These are phyloP conservation scores for Fragum whitleyi DNA, from an alignment of 2,888 invertebrate genomes.

Conservation along the genomic window DNA sequence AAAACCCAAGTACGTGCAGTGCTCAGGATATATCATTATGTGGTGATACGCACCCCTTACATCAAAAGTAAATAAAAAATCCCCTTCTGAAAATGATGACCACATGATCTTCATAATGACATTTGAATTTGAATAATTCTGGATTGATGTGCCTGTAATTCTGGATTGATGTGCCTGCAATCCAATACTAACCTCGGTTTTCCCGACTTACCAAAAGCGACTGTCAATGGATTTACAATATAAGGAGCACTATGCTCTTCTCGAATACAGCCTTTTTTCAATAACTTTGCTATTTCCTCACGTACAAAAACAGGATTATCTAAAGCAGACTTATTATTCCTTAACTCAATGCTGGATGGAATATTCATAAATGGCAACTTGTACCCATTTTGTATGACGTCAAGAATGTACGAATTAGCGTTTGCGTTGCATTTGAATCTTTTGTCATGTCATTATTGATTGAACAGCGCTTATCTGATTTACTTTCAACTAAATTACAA, in stretches of 20 bases:
- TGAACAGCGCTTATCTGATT: neutral
- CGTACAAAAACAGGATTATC: constrained; percentile 33
- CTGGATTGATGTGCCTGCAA: constrained; percentile 52
- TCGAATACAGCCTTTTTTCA: constrained; percentile 30
- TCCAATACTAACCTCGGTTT: constrained; percentile 39
- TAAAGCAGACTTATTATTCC: constrained; percentile 42
- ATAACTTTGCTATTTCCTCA: constrained; percentile 34
- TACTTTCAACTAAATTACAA: neutral
- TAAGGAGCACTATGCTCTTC: constrained; percentile 6
- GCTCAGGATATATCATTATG: constrained; percentile 18
- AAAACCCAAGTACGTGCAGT: constrained; percentile 30
- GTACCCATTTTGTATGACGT: constrained; percentile 33
- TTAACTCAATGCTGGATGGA: neutral
- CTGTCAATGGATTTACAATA: constrained; percentile 47
- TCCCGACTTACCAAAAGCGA: constrained; percentile 33
- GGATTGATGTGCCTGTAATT: too few relatives aligned
- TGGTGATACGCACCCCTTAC: constrained; percentile 38
- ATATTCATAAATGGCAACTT: constrained; percentile 29
- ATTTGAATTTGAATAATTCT: constrained; percentile 41
- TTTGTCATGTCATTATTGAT: too few relatives aligned
- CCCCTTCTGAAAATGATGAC: constrained; percentile 32
- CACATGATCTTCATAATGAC: constrained; percentile 36
- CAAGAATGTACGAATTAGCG: constrained; percentile 5
- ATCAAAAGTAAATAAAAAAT: constrained; percentile 44
- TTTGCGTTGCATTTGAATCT: too few relatives aligned